These are phyloP conservation scores for Oreochromis mossambicus DNA, from an alignment of 2,797 vertebrate species.

Conservation along the genomic window DNA sequence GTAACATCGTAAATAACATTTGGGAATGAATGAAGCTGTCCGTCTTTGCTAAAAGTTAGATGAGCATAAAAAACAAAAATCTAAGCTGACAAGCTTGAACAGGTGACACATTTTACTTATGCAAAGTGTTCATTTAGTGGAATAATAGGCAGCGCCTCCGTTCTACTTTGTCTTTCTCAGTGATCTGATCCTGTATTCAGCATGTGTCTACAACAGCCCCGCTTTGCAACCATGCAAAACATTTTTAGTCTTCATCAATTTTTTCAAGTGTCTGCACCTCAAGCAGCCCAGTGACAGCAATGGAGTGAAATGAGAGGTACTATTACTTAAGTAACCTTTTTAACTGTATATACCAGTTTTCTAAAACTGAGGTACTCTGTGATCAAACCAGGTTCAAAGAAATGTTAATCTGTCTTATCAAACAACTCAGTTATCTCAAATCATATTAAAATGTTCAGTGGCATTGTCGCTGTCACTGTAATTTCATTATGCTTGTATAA, in stretches of 20 bases:
- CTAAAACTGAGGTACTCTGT: background rate
- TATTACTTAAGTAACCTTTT: background rate
- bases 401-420: background rate
- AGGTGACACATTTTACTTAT: background rate
- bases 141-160: background rate
- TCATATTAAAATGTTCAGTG: background rate
- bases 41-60: constrained; percentile 42
- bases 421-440: background rate
- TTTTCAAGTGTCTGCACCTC: background rate
- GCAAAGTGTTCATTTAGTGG: constrained; percentile 6
- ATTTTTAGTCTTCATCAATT: background rate
- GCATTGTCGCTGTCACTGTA: background rate
- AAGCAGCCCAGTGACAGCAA: background rate
- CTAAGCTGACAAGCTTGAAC: background rate
- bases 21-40: constrained; percentile 44
- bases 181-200: background rate
- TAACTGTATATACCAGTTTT: background rate
- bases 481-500: background rate
- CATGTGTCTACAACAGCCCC: background rate
- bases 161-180: background rate
- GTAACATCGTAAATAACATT: constrained; percentile 45
- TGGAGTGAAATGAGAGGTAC: background rate
- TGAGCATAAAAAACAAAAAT: background rate
- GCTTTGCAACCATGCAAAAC: background rate
- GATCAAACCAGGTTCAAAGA: background rate